A percentile compares a stretch with the other conserved stretches of the same genome.
phyloP scores from a whole-genome alignment of 1,140 invertebrate species.

The Rhagoletis zephyria region DNA sequence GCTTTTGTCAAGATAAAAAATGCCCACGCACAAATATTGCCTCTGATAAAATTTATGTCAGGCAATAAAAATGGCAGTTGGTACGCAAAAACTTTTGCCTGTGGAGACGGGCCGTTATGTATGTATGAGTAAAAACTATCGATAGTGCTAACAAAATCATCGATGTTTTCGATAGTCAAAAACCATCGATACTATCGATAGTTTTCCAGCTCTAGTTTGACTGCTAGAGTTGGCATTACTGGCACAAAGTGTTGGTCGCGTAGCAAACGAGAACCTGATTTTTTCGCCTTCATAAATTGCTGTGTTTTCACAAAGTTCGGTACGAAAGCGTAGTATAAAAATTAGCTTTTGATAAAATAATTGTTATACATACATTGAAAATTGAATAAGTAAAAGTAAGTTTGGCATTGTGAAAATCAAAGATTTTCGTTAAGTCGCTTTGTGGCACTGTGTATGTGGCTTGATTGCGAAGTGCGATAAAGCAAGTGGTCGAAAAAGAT shows the following conservation, averaged over 20 bases:
- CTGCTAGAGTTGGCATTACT: neutral
- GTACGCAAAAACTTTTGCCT: no score
- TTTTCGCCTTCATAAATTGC: slow-evolving; percentile 45
- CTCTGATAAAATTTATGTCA: no score
- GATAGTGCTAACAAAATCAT: no score
- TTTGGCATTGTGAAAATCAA: neutral
- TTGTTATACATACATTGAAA: slow-evolving; percentile 1
- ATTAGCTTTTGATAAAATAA: slow-evolving; percentile 3
- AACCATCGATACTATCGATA: no score
- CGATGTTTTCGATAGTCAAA: no score
- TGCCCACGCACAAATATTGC: no score
- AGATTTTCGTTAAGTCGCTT: neutral
- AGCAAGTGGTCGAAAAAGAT: slow-evolving; percentile 36
- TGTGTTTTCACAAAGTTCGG: slow-evolving; percentile 30
- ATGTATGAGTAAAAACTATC: no score
- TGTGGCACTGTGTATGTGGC: slow-evolving; percentile 16
- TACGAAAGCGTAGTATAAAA: neutral
- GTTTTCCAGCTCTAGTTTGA: no score
- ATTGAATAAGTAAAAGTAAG: slow-evolving; percentile 42
- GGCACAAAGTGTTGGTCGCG: slow-evolving; percentile 30
- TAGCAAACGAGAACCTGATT: neutral
- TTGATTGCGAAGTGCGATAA: slow-evolving; percentile 32
- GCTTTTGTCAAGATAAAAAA: no score
- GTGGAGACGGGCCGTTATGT: no score
- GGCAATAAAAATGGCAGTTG: no score